A percentile compares a stretch with the other conserved stretches of the same genome.
Evolutionary conservation across 2,888 invertebrate species (phyloP).

Genomic region (Autographa gamma): DNA sequence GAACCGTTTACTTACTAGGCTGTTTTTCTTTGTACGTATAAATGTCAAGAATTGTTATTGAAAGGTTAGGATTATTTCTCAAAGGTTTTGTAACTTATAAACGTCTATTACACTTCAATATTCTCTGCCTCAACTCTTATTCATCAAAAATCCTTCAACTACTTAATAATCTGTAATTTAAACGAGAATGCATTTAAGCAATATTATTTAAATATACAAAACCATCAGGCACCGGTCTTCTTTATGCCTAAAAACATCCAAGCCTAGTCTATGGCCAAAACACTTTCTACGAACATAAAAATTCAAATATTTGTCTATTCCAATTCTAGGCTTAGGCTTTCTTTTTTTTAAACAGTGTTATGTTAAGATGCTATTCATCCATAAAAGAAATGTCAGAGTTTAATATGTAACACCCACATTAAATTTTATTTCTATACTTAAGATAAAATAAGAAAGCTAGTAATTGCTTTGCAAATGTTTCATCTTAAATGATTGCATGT

Average conservation of each 20-base stretch:
- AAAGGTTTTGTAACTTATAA: background rate
- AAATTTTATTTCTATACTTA: slow-evolving; percentile 19
- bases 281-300: slow-evolving; percentile 6
- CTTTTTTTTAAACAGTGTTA: slow-evolving; percentile 7
- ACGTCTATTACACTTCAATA: slow-evolving; percentile 2
- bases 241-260: background rate
- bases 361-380: slow-evolving; percentile 9
- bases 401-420: slow-evolving; percentile 14
- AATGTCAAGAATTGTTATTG: slow-evolving; percentile 3
- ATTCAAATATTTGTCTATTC: background rate
- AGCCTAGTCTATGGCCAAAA: background rate
- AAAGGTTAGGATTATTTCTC: background rate
- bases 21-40: slow-evolving; percentile 24
- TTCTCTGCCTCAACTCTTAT: background rate
- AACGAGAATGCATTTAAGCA: background rate
- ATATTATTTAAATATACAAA: background rate
- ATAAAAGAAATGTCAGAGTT: slow-evolving; percentile 20
- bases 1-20: slow-evolving; percentile 46
- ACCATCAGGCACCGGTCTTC: background rate
- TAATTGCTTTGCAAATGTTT: slow-evolving; percentile 26
- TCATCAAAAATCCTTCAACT: background rate
- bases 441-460: slow-evolving; percentile 24
- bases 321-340: slow-evolving; percentile 3
- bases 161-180: background rate
- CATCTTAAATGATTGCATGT: slow-evolving; percentile 24